Conservation (phyloP, 2,888 invertebrate species). For the Chesias legatella region DNA sequence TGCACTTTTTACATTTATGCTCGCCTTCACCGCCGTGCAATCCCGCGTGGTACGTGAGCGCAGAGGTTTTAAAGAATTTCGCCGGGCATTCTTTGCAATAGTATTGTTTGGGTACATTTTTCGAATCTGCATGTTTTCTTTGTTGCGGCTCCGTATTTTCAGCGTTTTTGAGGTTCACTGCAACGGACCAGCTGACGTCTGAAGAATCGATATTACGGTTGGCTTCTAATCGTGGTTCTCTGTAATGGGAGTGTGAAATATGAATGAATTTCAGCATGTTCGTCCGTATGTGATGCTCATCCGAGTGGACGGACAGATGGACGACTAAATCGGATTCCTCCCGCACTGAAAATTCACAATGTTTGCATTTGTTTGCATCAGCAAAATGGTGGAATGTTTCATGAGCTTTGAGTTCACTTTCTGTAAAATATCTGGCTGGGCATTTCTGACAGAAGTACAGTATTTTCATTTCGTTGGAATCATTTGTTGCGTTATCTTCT, state of each 20-base stretch:
- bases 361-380: conserved; percentile 84
- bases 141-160: conserved; percentile 37
- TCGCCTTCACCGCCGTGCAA: conserved; percentile 83
- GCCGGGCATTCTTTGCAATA: conserved; percentile 85
- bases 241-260: conserved; percentile 82
- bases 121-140: conserved; percentile 50
- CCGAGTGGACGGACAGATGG: conserved; percentile 87
- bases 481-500: conserved; percentile 42
- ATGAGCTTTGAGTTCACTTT: conserved; percentile 87
- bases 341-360: conserved; percentile 88
- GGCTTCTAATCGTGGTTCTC: conserved; percentile 81
- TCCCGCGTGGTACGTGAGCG: conserved; percentile 85
- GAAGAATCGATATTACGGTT: conserved; percentile 49
- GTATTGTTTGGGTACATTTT: conserved; percentile 64
- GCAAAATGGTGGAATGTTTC: conserved; percentile 84
- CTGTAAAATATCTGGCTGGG: conserved; percentile 90
- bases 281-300: conserved; percentile 89
- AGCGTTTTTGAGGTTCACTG: conserved; percentile 51
- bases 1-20: conserved; percentile 86
- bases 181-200: conserved; percentile 68
- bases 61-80: conserved; percentile 86
- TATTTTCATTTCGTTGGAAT: conserved; percentile 56
- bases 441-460: conserved; percentile 90
- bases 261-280: conserved; percentile 84
- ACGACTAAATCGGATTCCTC: conserved; percentile 84